phyloP scores from a whole-genome alignment of 2,888 invertebrate species.

The Altica lythri region DNA sequence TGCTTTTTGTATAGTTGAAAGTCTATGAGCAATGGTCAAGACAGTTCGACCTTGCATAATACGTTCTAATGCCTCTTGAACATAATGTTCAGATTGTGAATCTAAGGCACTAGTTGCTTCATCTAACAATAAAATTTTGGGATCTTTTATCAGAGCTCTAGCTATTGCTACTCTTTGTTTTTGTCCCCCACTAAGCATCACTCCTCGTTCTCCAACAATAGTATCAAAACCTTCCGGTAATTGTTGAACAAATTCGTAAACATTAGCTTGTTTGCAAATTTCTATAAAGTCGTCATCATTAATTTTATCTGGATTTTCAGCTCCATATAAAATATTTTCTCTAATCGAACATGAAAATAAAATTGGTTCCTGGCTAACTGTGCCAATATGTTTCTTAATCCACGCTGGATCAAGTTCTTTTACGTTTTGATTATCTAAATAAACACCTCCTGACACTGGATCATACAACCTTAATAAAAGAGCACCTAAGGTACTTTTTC shows the following conservation, averaged over 20 bases:
- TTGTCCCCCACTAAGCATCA: constrained; percentile 91
- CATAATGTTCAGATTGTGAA: constrained; percentile 85
- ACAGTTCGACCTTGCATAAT: constrained; percentile 86
- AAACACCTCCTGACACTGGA: constrained; percentile 71
- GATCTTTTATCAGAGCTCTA: constrained; percentile 89
- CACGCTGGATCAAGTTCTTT: constrained; percentile 78
- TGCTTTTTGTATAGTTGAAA: constrained; percentile 92
- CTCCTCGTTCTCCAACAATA: constrained; percentile 86
- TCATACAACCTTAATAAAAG: constrained; percentile 87
- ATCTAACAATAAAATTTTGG: constrained; percentile 89
- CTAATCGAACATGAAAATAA: constrained; percentile 88
- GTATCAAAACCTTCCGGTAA: constrained; percentile 78
- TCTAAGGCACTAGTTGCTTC: constrained; percentile 97
- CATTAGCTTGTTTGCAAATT: constrained; percentile 83
- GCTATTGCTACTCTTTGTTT: constrained; percentile 93
- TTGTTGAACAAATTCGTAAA: constrained; percentile 75
- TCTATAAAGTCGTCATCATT: constrained; percentile 62
- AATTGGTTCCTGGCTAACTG: constrained; percentile 92
- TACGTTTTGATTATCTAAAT: constrained; percentile 79
- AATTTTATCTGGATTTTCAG: constrained; percentile 59
- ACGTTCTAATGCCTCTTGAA: constrained; percentile 86
- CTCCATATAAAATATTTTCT: constrained; percentile 91
- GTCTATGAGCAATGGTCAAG: constrained; percentile 89
- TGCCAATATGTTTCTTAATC: constrained; percentile 85
- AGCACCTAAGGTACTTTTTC: constrained; percentile 90